These are phyloP conservation scores for Aleiodes leptofemur DNA, from an alignment of 2,888 invertebrate species.

Conservation along the genomic window DNA sequence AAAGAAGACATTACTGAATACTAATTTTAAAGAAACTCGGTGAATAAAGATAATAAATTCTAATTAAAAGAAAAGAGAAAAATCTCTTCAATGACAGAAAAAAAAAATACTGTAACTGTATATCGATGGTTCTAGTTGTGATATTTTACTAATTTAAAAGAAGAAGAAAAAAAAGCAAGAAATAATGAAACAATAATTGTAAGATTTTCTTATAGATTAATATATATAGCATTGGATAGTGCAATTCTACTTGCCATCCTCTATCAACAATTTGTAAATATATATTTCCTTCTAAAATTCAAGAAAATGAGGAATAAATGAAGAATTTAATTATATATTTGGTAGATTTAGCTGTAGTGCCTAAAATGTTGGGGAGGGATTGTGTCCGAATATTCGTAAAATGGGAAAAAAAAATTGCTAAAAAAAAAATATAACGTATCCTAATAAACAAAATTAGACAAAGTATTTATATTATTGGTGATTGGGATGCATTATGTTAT, in stretches of 20 bases:
- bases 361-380: conserved; percentile 65
- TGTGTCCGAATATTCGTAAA: conserved; percentile 55
- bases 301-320: conserved; percentile 42
- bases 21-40: conserved; percentile 4
- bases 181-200: conserved; percentile 61
- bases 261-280: conserved; percentile 60
- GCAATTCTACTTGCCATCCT: background rate
- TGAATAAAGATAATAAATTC: conserved; percentile 26
- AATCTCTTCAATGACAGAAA: conserved; percentile 38
- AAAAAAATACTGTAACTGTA: conserved; percentile 66
- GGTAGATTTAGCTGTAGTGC: conserved; percentile 71
- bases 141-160: conserved; percentile 70
- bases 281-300: conserved; percentile 57
- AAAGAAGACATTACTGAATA: background rate
- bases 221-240: background rate
- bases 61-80: conserved; percentile 35
- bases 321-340: conserved; percentile 53
- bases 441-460: conserved; percentile 21
- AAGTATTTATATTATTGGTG: conserved; percentile 26
- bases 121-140: conserved; percentile 74
- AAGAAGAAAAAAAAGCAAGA: background rate
- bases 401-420: conserved; percentile 42
- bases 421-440: background rate
- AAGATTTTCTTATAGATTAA: conserved; percentile 48
- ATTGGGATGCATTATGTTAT: conserved; percentile 27